These are phyloP conservation scores for Dendrocincla fuliginosa DNA, from an alignment of 2,797 vertebrate species.

Conservation along the genomic window DNA sequence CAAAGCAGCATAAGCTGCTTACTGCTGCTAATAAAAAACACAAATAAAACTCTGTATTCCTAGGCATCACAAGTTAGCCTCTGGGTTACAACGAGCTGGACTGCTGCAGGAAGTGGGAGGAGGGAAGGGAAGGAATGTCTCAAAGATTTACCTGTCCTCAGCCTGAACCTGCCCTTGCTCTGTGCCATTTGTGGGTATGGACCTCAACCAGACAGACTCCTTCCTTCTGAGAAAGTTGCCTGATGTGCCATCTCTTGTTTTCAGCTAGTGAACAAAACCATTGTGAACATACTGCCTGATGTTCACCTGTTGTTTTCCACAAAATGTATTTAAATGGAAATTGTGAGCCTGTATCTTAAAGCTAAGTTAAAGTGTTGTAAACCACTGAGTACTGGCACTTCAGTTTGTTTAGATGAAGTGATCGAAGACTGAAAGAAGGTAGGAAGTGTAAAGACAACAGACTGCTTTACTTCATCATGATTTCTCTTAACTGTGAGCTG, in stretches of 20 bases:
- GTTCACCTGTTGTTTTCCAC: background rate
- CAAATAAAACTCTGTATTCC: background rate
- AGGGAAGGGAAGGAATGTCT: background rate
- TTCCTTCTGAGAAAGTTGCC: background rate
- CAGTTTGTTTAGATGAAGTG: background rate
- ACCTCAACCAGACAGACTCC: background rate
- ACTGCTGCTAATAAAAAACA: background rate
- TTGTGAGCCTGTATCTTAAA: background rate
- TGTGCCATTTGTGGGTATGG: background rate
- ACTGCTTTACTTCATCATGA: background rate
- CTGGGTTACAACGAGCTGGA: background rate
- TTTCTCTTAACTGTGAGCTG: background rate
- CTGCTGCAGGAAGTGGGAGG: background rate
- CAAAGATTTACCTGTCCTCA: background rate
- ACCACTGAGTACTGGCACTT: background rate
- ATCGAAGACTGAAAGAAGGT: background rate
- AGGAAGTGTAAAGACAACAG: background rate
- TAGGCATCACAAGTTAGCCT: background rate
- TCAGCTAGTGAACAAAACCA: background rate
- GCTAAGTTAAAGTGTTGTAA: background rate
- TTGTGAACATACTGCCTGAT: background rate
- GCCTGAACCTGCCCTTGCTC: background rate
- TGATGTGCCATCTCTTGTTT: background rate
- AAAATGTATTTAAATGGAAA: background rate
- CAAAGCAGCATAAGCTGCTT: background rate